Evolutionary conservation across 2,888 invertebrate species (phyloP).

Genomic region (Caenorhabditis angaria): DNA sequence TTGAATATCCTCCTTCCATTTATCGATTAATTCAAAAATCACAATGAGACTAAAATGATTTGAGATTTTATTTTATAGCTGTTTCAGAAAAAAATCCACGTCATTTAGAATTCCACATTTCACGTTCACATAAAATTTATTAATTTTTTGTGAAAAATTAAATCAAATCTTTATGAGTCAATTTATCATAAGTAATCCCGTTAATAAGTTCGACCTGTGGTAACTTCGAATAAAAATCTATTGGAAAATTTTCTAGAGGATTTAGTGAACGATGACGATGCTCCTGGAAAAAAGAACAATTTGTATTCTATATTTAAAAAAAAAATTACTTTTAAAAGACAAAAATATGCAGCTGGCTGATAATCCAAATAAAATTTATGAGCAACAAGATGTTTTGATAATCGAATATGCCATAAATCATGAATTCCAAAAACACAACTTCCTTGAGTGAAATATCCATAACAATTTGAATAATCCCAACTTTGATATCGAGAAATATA

Average conservation of each 20-base stretch:
- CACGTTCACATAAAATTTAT: neutral
- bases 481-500: constrained; percentile 46
- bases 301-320: neutral
- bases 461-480: constrained; percentile 11
- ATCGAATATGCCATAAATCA: constrained; percentile 28
- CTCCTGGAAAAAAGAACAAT: constrained; percentile 29
- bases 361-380: constrained; percentile 52
- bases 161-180: too few species aligned
- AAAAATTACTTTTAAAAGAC: constrained; percentile 38
- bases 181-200: constrained; percentile 10
- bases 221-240: constrained; percentile 23
- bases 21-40: neutral
- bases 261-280: constrained; percentile 22
- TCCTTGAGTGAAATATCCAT: constrained; percentile 15
- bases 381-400: constrained; percentile 31
- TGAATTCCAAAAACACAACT: constrained; percentile 49
- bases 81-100: neutral
- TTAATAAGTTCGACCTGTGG: constrained; percentile 39
- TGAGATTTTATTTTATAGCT: neutral
- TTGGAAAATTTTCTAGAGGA: constrained; percentile 19
- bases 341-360: constrained; percentile 50
- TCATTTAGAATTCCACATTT: neutral
- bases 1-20: constrained; percentile 40
- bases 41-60: neutral
- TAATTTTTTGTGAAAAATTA: too few species aligned